Conservation (phyloP, 2,888 invertebrate species). For the Byasa hedistus region DNA sequence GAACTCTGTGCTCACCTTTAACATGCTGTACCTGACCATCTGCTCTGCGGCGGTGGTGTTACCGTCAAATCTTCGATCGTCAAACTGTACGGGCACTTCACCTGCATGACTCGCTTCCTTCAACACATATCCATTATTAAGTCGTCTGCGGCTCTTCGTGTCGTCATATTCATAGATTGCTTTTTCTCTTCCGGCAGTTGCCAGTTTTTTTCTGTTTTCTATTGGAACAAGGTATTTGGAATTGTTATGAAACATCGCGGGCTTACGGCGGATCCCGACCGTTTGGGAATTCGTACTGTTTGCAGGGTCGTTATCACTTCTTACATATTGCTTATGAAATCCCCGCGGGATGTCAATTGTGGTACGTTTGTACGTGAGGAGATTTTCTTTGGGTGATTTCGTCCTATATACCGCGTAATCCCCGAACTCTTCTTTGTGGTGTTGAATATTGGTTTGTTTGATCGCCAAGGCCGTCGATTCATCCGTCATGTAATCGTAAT, state of each 20-base stretch:
- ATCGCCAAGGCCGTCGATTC: conserved; percentile 13
- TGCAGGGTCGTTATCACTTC: neutral
- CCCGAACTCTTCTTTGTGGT: conserved; percentile 28
- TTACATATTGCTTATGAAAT: neutral
- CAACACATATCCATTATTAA: neutral
- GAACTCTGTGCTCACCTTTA: conserved; percentile 39
- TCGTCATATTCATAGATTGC: neutral
- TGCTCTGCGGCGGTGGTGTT: no score
- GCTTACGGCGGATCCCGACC: neutral
- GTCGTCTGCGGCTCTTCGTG: neutral
- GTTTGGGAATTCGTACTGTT: neutral
- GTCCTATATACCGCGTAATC: neutral
- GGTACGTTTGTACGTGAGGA: neutral
- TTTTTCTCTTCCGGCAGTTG: neutral
- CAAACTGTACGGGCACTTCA: no score
- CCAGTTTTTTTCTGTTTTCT: neutral
- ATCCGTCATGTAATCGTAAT: conserved; percentile 51
- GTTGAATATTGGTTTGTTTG: neutral
- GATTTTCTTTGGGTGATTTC: neutral
- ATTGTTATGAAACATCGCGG: neutral
- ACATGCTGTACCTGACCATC: conserved; percentile 44
- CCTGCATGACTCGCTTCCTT: no score
- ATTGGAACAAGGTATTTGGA: conserved; percentile 4
- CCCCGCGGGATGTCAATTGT: neutral
- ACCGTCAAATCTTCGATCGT: no score